Percentiles rank a stretch among this genome's conserved stretches.
Evolutionary conservation across 2,113 vertebrate species (phyloP).

Genomic region (Plecotus auritus): DNA sequence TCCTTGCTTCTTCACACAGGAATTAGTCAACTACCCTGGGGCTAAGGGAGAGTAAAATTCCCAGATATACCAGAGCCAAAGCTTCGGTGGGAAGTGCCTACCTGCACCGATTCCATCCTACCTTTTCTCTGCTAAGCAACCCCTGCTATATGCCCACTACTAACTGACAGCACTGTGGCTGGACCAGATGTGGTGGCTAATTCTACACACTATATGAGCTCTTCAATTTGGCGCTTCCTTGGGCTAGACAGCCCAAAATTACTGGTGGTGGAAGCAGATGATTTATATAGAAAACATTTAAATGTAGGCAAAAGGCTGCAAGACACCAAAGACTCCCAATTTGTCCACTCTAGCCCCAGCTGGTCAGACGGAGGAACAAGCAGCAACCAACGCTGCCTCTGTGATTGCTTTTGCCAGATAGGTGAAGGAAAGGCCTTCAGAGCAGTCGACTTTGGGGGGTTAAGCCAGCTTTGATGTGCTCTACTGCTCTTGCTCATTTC

Average conservation of each 20-base stretch:
- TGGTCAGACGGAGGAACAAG: background rate
- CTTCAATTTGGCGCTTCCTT: background rate
- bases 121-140: background rate
- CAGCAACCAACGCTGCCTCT: background rate
- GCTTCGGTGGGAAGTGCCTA: background rate
- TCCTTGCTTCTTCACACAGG: background rate
- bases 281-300: conserved; percentile 51
- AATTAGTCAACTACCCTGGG: background rate
- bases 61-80: background rate
- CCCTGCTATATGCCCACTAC: background rate
- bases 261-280: background rate
- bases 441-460: background rate
- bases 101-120: background rate
- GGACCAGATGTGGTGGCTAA: background rate
- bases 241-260: background rate
- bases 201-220: background rate
- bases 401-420: background rate
- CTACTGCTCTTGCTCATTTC: background rate
- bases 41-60: background rate
- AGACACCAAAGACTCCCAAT: background rate
- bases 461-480: background rate
- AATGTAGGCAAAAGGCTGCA: background rate
- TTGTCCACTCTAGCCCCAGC: background rate
- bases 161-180: background rate
- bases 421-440: background rate